A percentile compares a stretch with the other conserved stretches of the same genome.
phyloP scores from a whole-genome alignment of 2,113 vertebrate species.

The Synchiropus splendidus region DNA sequence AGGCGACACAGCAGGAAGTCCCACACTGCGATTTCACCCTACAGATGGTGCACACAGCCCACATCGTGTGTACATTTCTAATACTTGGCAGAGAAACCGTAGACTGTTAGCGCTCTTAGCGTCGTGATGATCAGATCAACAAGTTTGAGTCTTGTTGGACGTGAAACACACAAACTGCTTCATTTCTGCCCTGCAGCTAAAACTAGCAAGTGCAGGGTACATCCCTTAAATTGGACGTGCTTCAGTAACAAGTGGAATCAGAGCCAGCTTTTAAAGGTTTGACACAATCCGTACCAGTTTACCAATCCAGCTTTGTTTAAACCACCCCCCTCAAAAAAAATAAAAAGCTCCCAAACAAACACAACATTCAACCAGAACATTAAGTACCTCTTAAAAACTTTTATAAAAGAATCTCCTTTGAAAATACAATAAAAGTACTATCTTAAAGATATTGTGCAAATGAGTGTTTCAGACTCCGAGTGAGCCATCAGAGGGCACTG shows the following conservation, averaged over 20 bases:
- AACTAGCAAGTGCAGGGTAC: constrained; percentile 4
- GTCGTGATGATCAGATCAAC: too few relatives aligned
- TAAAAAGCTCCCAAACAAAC: constrained; percentile 16
- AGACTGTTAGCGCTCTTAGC: too few relatives aligned
- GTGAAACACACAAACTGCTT: too few relatives aligned
- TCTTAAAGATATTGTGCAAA: constrained; percentile 74
- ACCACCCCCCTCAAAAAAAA: too few relatives aligned
- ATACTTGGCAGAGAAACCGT: too few relatives aligned
- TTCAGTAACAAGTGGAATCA: constrained; percentile 13
- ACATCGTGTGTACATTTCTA: too few relatives aligned
- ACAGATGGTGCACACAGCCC: too few relatives aligned
- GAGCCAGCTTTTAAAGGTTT: constrained; percentile 9
- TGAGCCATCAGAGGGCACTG: constrained; percentile 18
- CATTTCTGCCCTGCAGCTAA: too few relatives aligned
- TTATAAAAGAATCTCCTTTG: constrained; percentile 66
- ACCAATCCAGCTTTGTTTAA: constrained; percentile 33
- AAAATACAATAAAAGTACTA: constrained; percentile 70
- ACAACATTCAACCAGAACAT: constrained; percentile 32
- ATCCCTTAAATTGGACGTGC: constrained; percentile 31
- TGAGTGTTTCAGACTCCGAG: constrained; percentile 16
- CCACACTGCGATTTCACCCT: too few relatives aligned
- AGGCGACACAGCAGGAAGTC: too few relatives aligned
- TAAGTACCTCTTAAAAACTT: constrained; percentile 61
- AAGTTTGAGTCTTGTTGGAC: too few relatives aligned
- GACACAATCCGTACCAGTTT: too few relatives aligned